Base-by-base conservation (phyloP, 2,797 vertebrate genomes). In the Sebastes iracundus region DNA sequence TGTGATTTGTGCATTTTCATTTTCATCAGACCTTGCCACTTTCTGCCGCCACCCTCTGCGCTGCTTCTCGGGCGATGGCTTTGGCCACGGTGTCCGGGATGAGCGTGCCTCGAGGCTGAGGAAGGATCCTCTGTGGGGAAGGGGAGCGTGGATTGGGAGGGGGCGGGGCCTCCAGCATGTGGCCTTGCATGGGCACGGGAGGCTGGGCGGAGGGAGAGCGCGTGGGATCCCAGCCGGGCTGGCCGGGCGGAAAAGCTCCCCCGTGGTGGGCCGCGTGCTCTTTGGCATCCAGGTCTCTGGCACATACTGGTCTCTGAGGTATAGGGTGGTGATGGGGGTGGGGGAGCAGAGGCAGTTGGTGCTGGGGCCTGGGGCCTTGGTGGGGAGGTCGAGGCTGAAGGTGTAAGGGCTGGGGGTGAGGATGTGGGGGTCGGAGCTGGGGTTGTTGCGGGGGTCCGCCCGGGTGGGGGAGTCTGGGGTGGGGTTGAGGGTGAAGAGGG, bases 21-120 rank as follows among this genome's bases (percentile, higher is more conserved):
- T 73, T 67, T 53, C 32, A 53, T 62, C 92, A 95, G 91, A 99
- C 98, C 97, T 97, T 96, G 77, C 92, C 96, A 84, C 94, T 97
- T 84, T 98, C 98, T 1, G 97, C 98, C 12, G 95, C 96, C 88
- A 98, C 97, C 68, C 97, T 95, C 59, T 99, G 97, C 0, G 98
- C 98, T 2, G 98, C 99, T 93, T 99, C 97, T 42, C 97, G 95
- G 10, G 98, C 98, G 86, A 99, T 99, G 91, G 98, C 98, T 96
- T 99, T 99, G 73, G 98, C 98, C n/a, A 98, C 96, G 0, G 97
- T 98, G 84, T 96, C 96, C 2, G 98, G 96, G 79, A 99, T 94
- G 0, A 97, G 98, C 0, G 97, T 90, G 16, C 98, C 98, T 80
- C 98, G 94, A 0, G 98, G 98, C 85, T 99, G 98, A 0, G 98